These are phyloP conservation scores for Parascotia fuliginaria DNA, from an alignment of 2,888 invertebrate species.

Conservation along the genomic window DNA sequence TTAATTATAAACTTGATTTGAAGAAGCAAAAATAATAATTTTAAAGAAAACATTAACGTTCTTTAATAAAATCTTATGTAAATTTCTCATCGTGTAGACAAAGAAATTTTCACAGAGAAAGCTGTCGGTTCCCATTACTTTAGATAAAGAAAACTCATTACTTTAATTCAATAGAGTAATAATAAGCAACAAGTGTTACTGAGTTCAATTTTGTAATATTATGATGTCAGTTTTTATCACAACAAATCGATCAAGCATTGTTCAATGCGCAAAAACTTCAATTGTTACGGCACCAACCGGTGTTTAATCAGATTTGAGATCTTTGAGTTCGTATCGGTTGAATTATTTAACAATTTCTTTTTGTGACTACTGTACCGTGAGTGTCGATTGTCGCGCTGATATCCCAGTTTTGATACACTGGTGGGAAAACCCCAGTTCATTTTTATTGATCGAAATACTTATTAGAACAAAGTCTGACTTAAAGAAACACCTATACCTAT, in stretches of 20 bases:
- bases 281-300: constrained; percentile 3
- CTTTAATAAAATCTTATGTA: constrained; percentile 31
- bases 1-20: too few species aligned
- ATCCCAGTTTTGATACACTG: too few species aligned
- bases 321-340: too few species aligned
- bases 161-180: constrained; percentile 49
- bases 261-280: constrained; percentile 2
- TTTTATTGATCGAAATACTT: too few species aligned
- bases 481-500: too few species aligned
- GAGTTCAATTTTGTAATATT: constrained; percentile 27
- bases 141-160: constrained; percentile 51
- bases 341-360: too few species aligned
- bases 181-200: constrained; percentile 50
- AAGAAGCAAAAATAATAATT: constrained; percentile 14
- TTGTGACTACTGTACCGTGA: too few species aligned
- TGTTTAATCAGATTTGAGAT: neutral
- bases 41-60: constrained; percentile 18
- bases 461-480: too few species aligned
- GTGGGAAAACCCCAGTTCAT: too few species aligned
- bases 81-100: constrained; percentile 50
- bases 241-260: constrained; percentile 23
- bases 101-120: constrained; percentile 52
- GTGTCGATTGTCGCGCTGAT: too few species aligned
- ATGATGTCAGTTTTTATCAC: constrained; percentile 48
- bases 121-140: constrained; percentile 51